Conservation (phyloP, 2,888 invertebrate genomes). For the Chymomyza procnemis region DNA sequence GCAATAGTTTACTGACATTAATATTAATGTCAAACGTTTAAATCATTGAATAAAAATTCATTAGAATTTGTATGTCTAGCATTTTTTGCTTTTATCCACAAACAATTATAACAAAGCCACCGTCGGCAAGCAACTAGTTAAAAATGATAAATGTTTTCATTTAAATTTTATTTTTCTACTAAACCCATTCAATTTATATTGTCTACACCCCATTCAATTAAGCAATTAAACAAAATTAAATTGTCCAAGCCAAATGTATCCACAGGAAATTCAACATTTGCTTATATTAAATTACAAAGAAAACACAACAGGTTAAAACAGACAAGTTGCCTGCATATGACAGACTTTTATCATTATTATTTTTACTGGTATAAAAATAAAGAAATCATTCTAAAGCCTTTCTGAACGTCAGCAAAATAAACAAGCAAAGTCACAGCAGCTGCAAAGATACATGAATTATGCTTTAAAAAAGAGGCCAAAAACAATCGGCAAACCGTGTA, state of each 20-base stretch:
- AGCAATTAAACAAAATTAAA: not conserved
- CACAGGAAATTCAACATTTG: not conserved
- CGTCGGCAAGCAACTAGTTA: not conserved
- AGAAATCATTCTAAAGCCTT: not conserved
- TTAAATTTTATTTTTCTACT: not conserved
- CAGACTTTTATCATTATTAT: not conserved
- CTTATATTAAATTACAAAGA: not conserved
- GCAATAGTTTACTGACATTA: too few relatives aligned
- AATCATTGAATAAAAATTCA: not conserved
- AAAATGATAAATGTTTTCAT: not conserved
- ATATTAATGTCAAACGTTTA: too few relatives aligned
- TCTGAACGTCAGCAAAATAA: not conserved
- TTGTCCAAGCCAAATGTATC: not conserved
- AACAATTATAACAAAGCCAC: not conserved
- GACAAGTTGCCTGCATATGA: not conserved
- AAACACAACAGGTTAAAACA: not conserved
- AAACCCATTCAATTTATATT: not conserved
- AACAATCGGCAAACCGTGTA: not conserved
- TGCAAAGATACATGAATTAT: not conserved
- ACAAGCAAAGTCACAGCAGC: slow-evolving; percentile 3
- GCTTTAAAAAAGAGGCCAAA: not conserved
- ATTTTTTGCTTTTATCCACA: not conserved
- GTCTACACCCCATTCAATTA: not conserved
- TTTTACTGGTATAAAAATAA: not conserved
- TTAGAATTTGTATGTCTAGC: not conserved